Evolutionary conservation across 2,888 invertebrate species (phyloP).

Genomic region (Leucozona laternaria): DNA sequence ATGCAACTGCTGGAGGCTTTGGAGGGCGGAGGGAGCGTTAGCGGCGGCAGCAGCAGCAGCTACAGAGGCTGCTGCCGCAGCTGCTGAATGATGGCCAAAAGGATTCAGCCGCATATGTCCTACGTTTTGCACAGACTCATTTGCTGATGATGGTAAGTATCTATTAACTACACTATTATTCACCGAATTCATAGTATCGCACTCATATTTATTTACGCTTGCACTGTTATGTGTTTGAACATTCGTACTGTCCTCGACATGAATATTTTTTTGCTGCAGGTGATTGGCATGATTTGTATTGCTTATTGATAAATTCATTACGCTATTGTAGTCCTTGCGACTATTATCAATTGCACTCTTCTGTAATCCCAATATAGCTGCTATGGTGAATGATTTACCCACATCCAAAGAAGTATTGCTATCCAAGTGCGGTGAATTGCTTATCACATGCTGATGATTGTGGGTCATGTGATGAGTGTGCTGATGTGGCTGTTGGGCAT

Average conservation of each 20-base stretch:
- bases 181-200: conserved; percentile 80
- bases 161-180: conserved; percentile 76
- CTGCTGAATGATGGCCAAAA: conserved; percentile 78
- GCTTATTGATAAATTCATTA: conserved; percentile 83
- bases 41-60: conserved; percentile 79
- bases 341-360: conserved; percentile 81
- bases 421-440: conserved; percentile 65
- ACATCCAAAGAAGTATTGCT: conserved; percentile 83
- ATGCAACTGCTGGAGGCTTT: conserved; percentile 83
- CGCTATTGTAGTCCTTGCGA: conserved; percentile 82
- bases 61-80: conserved; percentile 79
- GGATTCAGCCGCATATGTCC: conserved; percentile 75
- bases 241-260: conserved; percentile 17
- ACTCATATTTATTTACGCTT: conserved; percentile 81
- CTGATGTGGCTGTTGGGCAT: conserved; percentile 65
- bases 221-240: conserved; percentile 45
- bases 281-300: conserved; percentile 67
- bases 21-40: conserved; percentile 81
- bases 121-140: conserved; percentile 59
- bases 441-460: conserved; percentile 68
- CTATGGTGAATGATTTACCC: conserved; percentile 93
- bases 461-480: conserved; percentile 63
- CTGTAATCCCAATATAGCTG: conserved; percentile 92
- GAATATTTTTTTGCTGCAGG: conserved; percentile 44
- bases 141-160: conserved; percentile 74